Evolutionary conservation across 2,113 vertebrate species (phyloP).

Genomic region (Mus pahari): DNA sequence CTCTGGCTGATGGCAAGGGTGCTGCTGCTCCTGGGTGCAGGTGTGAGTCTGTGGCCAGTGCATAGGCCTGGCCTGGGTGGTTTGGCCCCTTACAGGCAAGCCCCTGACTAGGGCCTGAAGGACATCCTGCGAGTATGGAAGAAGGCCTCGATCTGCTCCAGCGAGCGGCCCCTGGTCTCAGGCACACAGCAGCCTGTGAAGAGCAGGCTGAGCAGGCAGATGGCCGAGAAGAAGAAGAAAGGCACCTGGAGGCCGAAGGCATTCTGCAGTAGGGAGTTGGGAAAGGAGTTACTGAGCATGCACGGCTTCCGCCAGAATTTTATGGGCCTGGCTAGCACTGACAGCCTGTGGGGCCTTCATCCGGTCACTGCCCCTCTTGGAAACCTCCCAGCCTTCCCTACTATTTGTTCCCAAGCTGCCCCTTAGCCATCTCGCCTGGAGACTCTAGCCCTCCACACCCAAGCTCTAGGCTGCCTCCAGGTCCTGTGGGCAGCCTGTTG

Average conservation of each 20-base stretch:
- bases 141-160: conserved; percentile 97
- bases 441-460: accelerated
- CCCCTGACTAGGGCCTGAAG: conserved; percentile 78
- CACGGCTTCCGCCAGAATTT: accelerated
- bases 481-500: no score
- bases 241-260: conserved; percentile 90
- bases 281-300: accelerated
- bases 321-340: accelerated
- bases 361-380: neutral
- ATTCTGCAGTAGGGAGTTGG: conserved; percentile 72
- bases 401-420: no score
- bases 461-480: neutral
- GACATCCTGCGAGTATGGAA: conserved; percentile 89
- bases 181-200: conserved; percentile 94
- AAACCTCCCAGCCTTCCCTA: neutral
- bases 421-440: neutral
- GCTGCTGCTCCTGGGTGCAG: neutral
- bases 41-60: neutral
- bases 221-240: conserved; percentile 91
- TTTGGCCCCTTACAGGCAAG: accelerated
- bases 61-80: neutral
- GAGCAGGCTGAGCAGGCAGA: conserved; percentile 90
- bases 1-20: accelerated
- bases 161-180: conserved; percentile 93
- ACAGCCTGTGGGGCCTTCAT: no score